These are phyloP conservation scores for Tenodera sinensis DNA, from an alignment of 2,888 invertebrate genomes.

Conservation along the genomic window DNA sequence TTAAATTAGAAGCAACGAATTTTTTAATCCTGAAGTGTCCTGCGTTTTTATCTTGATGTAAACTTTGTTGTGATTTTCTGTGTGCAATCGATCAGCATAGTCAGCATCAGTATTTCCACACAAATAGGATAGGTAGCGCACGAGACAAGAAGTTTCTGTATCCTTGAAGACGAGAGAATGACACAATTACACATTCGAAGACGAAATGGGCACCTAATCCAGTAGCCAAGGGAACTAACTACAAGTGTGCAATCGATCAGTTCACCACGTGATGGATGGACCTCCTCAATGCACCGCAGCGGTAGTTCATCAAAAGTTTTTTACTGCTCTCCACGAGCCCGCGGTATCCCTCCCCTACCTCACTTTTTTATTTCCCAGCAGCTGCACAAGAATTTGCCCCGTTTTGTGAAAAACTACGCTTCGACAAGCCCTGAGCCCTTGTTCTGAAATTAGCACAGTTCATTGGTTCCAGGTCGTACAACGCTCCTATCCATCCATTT, in stretches of 20 bases:
- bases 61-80: too few species aligned
- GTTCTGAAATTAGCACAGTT: background rate
- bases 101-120: too few species aligned
- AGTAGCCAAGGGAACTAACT: background rate
- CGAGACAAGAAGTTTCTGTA: too few species aligned
- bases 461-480: background rate
- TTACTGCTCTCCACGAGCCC: background rate
- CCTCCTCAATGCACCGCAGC: background rate
- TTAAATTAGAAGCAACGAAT: too few species aligned
- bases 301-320: background rate
- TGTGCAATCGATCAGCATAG: too few species aligned
- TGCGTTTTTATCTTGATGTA: too few species aligned
- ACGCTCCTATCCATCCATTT: background rate
- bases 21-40: too few species aligned
- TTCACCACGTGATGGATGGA: background rate
- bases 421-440: background rate
- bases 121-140: too few species aligned
- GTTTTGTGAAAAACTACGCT: background rate
- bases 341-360: background rate
- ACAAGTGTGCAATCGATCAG: background rate
- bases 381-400: background rate
- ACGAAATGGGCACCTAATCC: background rate
- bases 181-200: background rate
- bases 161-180: background rate
- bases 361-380: background rate